Evolutionary conservation across 1,140 invertebrate species (phyloP).

Genomic region (Bathynomus jamesi): DNA sequence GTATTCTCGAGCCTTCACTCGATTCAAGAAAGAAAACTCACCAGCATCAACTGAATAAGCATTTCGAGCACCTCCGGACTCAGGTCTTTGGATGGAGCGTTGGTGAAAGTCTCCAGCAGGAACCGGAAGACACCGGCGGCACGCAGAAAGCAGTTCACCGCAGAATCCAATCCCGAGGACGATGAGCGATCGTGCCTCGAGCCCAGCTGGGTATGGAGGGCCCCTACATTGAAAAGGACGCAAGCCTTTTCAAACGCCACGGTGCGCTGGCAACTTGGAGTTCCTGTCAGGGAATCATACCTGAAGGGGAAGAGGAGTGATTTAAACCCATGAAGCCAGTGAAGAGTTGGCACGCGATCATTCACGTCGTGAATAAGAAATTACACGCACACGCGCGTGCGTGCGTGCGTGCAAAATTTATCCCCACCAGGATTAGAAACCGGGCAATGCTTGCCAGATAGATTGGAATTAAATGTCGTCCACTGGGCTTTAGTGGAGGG

Average conservation of each 20-base stretch:
- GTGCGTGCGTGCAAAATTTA: no score
- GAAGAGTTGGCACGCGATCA: no score
- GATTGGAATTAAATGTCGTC: no score
- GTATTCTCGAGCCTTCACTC: no score
- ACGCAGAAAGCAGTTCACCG: conserved; percentile 53
- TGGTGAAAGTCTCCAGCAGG: conserved; percentile 90
- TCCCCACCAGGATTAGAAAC: no score
- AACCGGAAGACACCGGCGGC: conserved; percentile 51
- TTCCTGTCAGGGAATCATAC: conserved; percentile 8
- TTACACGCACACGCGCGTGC: no score
- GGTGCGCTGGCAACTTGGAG: conserved; percentile 7
- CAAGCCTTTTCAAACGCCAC: conserved; percentile 58
- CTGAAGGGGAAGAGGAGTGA: neutral
- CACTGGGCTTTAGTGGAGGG: no score
- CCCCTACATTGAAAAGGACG: conserved; percentile 87
- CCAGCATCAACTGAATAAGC: conserved; percentile 73
- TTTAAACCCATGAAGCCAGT: no score
- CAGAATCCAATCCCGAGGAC: conserved; percentile 62
- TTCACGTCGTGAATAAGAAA: no score
- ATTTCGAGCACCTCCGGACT: conserved; percentile 78
- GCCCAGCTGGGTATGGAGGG: conserved; percentile 88
- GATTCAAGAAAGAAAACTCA: conserved; percentile 43
- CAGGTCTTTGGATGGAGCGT: conserved; percentile 90
- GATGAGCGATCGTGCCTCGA: conserved; percentile 67
- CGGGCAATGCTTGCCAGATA: no score